A percentile compares a stretch with the other conserved stretches of the same genome.
These are phyloP conservation scores for Tetramorium alpestre DNA, from an alignment of 1,140 invertebrate genomes.

Conservation along the genomic window DNA sequence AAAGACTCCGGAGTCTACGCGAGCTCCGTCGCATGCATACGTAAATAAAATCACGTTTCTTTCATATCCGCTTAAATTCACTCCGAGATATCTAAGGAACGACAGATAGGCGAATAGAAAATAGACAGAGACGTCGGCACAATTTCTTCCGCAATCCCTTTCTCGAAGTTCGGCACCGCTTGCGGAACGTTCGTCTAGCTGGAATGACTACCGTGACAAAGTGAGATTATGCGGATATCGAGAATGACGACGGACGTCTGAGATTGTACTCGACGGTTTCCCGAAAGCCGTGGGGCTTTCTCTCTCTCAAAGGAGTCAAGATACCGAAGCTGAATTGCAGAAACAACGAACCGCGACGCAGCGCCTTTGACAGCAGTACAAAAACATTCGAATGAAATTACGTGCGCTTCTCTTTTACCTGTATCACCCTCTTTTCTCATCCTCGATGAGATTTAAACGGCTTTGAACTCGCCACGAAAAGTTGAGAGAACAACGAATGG, in stretches of 20 bases:
- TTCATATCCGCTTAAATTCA: constrained; percentile 46
- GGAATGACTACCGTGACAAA: constrained; percentile 26
- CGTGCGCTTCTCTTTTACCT: constrained; percentile 4
- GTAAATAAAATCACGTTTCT: constrained; percentile 52
- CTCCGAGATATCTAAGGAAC: neutral
- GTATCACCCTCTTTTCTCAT: neutral
- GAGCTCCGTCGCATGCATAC: constrained; percentile 11
- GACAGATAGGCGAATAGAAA: constrained; percentile 10
- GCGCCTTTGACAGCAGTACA: constrained; percentile 53
- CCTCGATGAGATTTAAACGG: constrained; percentile 38
- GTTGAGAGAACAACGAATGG: constrained; percentile 19
- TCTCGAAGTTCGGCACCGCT: neutral
- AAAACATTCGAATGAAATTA: constrained; percentile 59
- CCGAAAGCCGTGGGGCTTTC: constrained; percentile 12
- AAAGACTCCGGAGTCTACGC: constrained; percentile 10
- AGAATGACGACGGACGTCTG: constrained; percentile 29
- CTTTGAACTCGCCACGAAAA: constrained; percentile 43
- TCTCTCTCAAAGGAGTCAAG: constrained; percentile 23
- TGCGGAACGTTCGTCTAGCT: neutral
- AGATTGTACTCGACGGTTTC: constrained; percentile 32
- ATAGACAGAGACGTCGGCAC: constrained; percentile 1
- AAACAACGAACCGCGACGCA: constrained; percentile 31
- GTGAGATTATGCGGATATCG: constrained; percentile 51
- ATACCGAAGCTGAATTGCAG: constrained; percentile 5
- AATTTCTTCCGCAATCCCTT: constrained; percentile 29